Conservation (phyloP, 1,140 invertebrate species). For the Cydia pomonella region DNA sequence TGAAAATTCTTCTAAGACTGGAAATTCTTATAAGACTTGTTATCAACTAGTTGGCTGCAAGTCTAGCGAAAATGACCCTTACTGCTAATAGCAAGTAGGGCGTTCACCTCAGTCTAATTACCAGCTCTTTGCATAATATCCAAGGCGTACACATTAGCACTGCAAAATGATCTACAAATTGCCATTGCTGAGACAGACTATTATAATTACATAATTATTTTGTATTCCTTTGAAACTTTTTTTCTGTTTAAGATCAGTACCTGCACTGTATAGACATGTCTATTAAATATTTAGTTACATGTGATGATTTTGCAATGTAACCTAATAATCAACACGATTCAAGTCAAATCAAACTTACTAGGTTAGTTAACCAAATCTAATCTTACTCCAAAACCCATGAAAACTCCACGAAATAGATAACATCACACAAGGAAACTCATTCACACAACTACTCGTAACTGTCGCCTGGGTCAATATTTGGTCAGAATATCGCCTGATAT, state of each 20-base stretch:
- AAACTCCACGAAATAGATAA: constrained; percentile 29
- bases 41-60: constrained; percentile 12
- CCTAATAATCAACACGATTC: not conserved
- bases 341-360: not conserved
- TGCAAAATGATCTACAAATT: constrained; percentile 69
- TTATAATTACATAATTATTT: constrained; percentile 53
- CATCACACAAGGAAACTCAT: constrained; percentile 53
- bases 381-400: not conserved
- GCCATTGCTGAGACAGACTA: constrained; percentile 55
- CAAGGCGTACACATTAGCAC: constrained; percentile 62
- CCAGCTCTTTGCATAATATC: constrained; percentile 67
- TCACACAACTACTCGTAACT: constrained; percentile 54
- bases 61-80: constrained; percentile 10
- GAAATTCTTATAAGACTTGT: constrained; percentile 26
- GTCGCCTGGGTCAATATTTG: constrained; percentile 61
- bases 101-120: constrained; percentile 68
- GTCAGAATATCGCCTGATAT: constrained; percentile 56
- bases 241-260: constrained; percentile 29
- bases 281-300: constrained; percentile 38
- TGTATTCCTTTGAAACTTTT: constrained; percentile 5
- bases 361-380: constrained; percentile 20
- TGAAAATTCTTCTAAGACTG: constrained; percentile 25
- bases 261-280: constrained; percentile 62
- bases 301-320: not conserved
- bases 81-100: constrained; percentile 52